Base-by-base conservation (phyloP, 2,797 vertebrate genomes). In the Melanotaenia parkinsoni region DNA sequence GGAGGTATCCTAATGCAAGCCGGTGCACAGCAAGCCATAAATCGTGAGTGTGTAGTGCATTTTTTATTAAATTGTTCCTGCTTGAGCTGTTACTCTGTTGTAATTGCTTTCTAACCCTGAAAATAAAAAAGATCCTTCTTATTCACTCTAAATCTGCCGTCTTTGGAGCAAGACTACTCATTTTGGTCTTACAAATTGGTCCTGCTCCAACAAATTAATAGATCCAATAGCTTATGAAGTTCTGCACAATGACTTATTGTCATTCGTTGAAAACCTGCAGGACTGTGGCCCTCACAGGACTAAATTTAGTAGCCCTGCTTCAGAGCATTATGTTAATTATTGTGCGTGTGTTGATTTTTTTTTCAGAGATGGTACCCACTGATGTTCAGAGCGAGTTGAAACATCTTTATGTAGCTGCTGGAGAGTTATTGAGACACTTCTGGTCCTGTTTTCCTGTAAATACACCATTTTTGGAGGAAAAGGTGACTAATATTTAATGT, bases 371-470 rank as follows among this genome's bases (percentile, higher is more conserved):
- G 96, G 95, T 99, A 87, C 97, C 98, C 81, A 94, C 90, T 82
- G 97, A 99, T 45, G 83, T 99, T 90, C 97, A 98, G 90, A 95
- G 90, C 78, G 98, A 99, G 91, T 78, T 99, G 72, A 98, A 98
- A 92, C 97, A 99, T 89, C 95, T 99, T 64, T 98, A 99, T 20
- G 95, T 96, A 70, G 98, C 98, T 83, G 95, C 93, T 66, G 98
- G 96, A 63, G 98, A 99, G 76, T 91, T 99, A 81, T 88, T 99
- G 13, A 95, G 97, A 88, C 98, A 99, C 86, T 99, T 99, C 91
- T 99, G 98, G 98, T 96, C 97, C 84, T 99, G 98, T 91, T 99
- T 99, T 89, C 98, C 98, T 45, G 97, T 98, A 68, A 99, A 97
- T 86, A 96, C 96, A 0, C 96, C 96, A 67, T 99, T 99, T 95